These are phyloP conservation scores for Gallinago nigripennis DNA, from an alignment of 2,797 vertebrate species.

Conservation along the genomic window DNA sequence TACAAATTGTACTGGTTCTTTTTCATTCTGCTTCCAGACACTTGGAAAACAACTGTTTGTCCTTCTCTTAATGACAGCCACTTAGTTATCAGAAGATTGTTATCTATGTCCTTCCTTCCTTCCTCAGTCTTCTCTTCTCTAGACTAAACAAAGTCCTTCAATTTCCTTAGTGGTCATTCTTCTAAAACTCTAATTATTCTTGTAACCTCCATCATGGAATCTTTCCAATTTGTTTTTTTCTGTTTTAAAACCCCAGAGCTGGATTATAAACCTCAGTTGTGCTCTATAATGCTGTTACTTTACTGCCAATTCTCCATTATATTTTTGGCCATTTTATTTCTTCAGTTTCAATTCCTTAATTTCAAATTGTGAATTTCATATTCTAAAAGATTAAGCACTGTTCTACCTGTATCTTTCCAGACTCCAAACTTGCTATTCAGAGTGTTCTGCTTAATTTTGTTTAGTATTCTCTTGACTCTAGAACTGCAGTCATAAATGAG, in stretches of 20 bases:
- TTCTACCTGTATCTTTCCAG: neutral
- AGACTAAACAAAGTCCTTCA: conserved; percentile 29
- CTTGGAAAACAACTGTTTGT: neutral
- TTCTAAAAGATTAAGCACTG: neutral
- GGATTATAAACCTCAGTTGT: neutral
- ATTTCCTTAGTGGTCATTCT: neutral
- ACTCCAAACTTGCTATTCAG: neutral
- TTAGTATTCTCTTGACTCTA: neutral
- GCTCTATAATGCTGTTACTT: neutral
- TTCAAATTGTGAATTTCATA: neutral
- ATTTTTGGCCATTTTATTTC: neutral
- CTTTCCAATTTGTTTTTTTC: neutral
- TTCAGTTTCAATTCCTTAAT: neutral
- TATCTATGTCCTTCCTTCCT: conserved; percentile 12
- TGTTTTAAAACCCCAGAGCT: neutral
- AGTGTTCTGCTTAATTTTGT: neutral
- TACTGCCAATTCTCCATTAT: neutral
- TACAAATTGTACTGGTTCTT: neutral
- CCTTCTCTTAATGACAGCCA: neutral
- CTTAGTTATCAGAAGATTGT: neutral
- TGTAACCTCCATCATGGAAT: neutral
- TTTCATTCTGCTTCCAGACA: neutral
- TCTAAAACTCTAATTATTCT: neutral
- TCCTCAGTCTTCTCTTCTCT: neutral
- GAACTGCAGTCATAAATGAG: neutral